These are phyloP conservation scores for Liopterus haemorrhoidalis DNA, from an alignment of 2,888 invertebrate genomes.

Conservation along the genomic window DNA sequence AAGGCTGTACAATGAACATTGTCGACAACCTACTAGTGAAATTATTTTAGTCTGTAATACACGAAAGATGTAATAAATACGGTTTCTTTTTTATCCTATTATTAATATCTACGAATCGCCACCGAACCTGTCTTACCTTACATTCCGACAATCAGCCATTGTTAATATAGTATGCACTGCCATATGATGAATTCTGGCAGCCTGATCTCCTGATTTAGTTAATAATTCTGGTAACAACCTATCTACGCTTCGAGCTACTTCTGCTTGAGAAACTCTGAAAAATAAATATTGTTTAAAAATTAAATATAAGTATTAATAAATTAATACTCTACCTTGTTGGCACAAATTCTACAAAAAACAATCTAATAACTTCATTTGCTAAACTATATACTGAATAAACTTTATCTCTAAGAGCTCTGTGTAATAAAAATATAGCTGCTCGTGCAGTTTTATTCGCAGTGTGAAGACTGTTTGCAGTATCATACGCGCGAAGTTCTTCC, in stretches of 20 bases:
- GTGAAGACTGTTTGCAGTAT: constrained; percentile 44
- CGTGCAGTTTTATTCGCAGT: constrained; percentile 74
- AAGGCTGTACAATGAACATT: no score
- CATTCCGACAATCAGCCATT: constrained; percentile 75
- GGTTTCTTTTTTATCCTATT: not conserved
- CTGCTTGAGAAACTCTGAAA: constrained; percentile 70
- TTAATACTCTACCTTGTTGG: constrained; percentile 58
- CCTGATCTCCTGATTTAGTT: constrained; percentile 81
- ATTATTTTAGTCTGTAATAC: no score
- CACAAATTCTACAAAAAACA: constrained; percentile 79
- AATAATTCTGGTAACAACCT: constrained; percentile 75
- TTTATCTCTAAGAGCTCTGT: constrained; percentile 77
- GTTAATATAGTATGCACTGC: constrained; percentile 82
- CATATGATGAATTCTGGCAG: constrained; percentile 77
- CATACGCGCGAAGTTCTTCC: constrained; percentile 49
- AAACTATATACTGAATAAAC: constrained; percentile 83
- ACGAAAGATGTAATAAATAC: no score
- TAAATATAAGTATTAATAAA: not conserved
- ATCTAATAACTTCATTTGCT: constrained; percentile 73
- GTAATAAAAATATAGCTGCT: constrained; percentile 72
- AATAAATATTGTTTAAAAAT: constrained; percentile 18
- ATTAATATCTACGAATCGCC: not conserved
- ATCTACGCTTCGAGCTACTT: constrained; percentile 76
- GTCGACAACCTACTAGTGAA: no score
- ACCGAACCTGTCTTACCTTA: constrained; percentile 50